Percentiles rank a stretch among this genome's conserved stretches.
Conservation (phyloP, 2,797 vertebrate species). For the Lepidocolaptes lacrymiger region DNA sequence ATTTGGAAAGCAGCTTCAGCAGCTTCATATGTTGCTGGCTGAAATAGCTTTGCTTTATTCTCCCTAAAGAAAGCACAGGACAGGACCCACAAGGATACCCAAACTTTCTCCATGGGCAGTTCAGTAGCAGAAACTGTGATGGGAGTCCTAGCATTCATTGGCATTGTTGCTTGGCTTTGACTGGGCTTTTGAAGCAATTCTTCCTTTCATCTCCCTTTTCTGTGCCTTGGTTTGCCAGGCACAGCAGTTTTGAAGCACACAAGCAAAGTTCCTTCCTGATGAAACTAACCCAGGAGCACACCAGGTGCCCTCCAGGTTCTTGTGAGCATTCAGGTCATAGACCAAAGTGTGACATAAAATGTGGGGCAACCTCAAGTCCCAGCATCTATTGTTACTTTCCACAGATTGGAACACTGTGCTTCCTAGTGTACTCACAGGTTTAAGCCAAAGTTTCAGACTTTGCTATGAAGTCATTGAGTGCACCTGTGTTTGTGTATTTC, state of each 20-base stretch:
- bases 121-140: not conserved
- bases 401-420: not conserved
- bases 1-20: not conserved
- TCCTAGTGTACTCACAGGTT: not conserved
- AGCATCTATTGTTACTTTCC: not conserved
- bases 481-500: not conserved
- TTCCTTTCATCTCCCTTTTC: not conserved
- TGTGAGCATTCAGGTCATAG: fast-evolving
- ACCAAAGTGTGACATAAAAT: not conserved
- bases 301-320: not conserved
- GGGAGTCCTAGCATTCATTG: not conserved
- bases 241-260: fast-evolving
- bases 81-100: not conserved
- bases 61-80: not conserved
- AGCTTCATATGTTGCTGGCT: not conserved
- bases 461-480: not conserved
- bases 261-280: not conserved
- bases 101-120: not conserved
- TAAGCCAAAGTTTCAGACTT: not conserved
- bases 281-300: not conserved
- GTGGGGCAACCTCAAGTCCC: not conserved
- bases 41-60: not conserved
- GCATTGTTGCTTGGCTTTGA: not conserved
- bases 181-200: not conserved
- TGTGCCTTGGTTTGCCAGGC: not conserved